Conservation (phyloP, 2,888 invertebrate species). For the Apotomis betuletana region DNA sequence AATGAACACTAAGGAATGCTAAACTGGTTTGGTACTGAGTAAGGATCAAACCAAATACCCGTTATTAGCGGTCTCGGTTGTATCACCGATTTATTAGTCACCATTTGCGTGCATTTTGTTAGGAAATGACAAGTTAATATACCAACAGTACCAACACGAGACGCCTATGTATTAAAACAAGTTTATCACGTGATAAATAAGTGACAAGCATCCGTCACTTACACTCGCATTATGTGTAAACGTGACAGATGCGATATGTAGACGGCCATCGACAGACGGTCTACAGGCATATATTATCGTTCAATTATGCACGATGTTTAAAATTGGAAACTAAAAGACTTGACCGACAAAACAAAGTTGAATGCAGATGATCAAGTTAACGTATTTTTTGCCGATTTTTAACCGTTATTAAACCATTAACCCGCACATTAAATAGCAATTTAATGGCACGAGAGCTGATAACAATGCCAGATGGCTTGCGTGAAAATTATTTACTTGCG, state of each 20-base stretch:
- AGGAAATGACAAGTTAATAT: too few species aligned
- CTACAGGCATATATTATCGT: too few species aligned
- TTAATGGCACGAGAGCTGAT: conserved; percentile 23
- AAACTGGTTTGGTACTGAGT: conserved; percentile 8
- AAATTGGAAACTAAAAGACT: neutral
- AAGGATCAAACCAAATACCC: neutral
- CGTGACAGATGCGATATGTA: too few species aligned
- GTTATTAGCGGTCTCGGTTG: conserved; percentile 13
- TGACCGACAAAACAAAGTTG: neutral
- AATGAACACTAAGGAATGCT: neutral
- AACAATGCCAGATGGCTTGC: conserved; percentile 29
- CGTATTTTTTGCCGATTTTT: neutral
- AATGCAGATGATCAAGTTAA: neutral
- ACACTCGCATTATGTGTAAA: too few species aligned
- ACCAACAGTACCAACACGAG: too few species aligned
- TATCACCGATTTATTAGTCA: neutral
- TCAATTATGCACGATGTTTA: neutral
- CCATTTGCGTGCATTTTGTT: neutral
- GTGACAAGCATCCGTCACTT: too few species aligned
- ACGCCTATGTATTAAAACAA: too few species aligned
- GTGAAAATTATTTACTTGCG: conserved; percentile 8
- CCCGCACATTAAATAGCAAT: conserved; percentile 15
- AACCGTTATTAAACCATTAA: neutral
- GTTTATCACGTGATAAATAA: too few species aligned
- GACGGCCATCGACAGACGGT: too few species aligned